These are phyloP conservation scores for Athripsodes cinereus DNA, from an alignment of 2,888 invertebrate species.

Conservation along the genomic window DNA sequence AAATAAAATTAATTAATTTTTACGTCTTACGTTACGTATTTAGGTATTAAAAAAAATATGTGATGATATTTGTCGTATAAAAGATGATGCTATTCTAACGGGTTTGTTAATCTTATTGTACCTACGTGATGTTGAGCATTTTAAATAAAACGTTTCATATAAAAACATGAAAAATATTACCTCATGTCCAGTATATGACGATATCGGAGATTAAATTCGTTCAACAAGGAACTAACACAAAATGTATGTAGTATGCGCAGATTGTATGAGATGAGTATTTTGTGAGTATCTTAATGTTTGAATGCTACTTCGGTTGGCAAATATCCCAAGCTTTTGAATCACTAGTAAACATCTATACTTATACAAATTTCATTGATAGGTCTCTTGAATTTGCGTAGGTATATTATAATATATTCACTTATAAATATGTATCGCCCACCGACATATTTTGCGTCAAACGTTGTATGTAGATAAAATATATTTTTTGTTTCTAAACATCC, in stretches of 20 bases:
- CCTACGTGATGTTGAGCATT: background rate
- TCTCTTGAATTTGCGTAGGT: background rate
- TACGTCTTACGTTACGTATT: too few species aligned
- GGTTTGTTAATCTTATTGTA: background rate
- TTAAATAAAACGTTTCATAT: too few species aligned
- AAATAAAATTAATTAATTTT: too few species aligned
- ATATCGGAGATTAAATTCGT: too few species aligned
- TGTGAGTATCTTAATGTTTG: background rate
- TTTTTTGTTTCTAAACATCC: background rate
- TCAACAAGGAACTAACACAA: too few species aligned
- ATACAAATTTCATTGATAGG: slow-evolving; percentile 1
- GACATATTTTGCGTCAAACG: background rate
- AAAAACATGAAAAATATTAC: too few species aligned
- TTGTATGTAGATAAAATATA: background rate
- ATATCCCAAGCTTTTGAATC: slow-evolving; percentile 25
- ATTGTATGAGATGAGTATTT: too few species aligned
- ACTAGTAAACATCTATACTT: slow-evolving; percentile 4
- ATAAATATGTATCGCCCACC: background rate
- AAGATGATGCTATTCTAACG: background rate
- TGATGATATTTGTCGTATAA: background rate
- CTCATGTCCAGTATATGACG: too few species aligned
- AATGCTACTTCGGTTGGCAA: slow-evolving; percentile 21
- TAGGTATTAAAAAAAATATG: background rate
- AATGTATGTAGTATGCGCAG: too few species aligned
- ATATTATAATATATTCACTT: background rate